Base-by-base conservation (phyloP, 2,113 vertebrate species). In the Galbula dea region DNA sequence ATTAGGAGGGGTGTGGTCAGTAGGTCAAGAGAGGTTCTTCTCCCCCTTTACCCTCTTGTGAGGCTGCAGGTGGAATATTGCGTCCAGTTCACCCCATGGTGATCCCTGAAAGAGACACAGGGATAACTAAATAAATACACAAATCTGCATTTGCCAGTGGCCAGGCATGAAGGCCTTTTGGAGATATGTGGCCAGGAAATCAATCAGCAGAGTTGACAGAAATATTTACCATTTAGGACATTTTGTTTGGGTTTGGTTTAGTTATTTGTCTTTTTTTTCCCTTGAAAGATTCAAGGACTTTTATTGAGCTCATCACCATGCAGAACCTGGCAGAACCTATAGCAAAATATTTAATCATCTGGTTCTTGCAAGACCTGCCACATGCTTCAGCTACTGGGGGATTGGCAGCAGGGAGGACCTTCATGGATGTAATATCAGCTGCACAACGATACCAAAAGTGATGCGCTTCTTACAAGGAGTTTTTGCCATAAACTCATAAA, bases 51-150 rank as follows among this genome's bases (percentile, higher is more conserved):
- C n/a, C n/a, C n/a, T n/a, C n/a, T n/a, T n/a, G n/a, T n/a, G n/a
- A n/a, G n/a, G n/a, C n/a, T n/a, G n/a, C n/a, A n/a, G n/a, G n/a
- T n/a, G n/a, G n/a, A n/a, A n/a, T n/a, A n/a, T n/a, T n/a, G n/a
- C n/a, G n/a, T n/a, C n/a, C n/a, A n/a, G n/a, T n/a, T n/a, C n/a
- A 10, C 26, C 15, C 46, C 1, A 4, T 2, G 0, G 18, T 20
- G 49, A 54, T 19, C 9, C 43, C 58, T 36, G 43, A 36, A 34
- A 84, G 27, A 78, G 22, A 46, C 5, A n/a, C 0, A 3, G 29
- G 12, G 20, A 8, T 43, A 43, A 24, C 66, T 15, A n/a, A 5
- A 6, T 48, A 6, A 22, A 78, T 16, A 71, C 27, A 73, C 16
- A 58, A 30, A 24, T 6, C 43, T 39, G 23, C 12, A 59, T 20